phyloP scores from a whole-genome alignment of 2,113 vertebrate species.

The Rhegmatorhina hoffmannsi region DNA sequence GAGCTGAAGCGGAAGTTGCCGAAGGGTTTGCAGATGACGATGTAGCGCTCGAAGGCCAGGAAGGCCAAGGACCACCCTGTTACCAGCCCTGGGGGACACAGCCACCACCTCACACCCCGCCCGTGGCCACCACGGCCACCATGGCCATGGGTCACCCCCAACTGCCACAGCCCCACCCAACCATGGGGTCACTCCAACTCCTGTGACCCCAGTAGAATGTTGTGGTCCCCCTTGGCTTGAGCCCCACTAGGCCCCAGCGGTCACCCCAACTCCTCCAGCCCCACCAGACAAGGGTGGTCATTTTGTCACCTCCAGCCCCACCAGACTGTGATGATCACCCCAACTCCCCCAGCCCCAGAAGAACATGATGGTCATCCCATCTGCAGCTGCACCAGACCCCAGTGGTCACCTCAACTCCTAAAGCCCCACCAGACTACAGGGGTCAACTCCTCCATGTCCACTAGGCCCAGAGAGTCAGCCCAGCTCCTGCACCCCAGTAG shows the following conservation, averaged over 20 bases:
- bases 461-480: background rate
- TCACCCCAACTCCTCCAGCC: background rate
- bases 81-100: slow-evolving; percentile 67
- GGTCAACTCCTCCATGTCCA: too few species aligned
- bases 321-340: background rate
- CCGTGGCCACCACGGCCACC: background rate
- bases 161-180: accelerated
- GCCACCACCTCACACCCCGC: accelerated
- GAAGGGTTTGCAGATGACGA: slow-evolving; percentile 87
- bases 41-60: slow-evolving; percentile 81
- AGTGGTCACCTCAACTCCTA: background rate
- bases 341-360: background rate
- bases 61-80: slow-evolving; percentile 84
- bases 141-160: background rate
- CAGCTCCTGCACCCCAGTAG: background rate
- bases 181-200: background rate
- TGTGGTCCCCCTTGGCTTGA: too few species aligned
- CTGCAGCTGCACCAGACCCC: background rate
- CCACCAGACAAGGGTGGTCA: too few species aligned
- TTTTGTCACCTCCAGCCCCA: background rate
- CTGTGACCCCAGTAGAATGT: accelerated
- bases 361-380: background rate
- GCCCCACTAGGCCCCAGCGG: background rate
- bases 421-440: background rate
- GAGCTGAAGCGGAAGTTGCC: slow-evolving; percentile 81